phyloP scores from a whole-genome alignment of 2,113 vertebrate genomes.

The Symphodus melops region DNA sequence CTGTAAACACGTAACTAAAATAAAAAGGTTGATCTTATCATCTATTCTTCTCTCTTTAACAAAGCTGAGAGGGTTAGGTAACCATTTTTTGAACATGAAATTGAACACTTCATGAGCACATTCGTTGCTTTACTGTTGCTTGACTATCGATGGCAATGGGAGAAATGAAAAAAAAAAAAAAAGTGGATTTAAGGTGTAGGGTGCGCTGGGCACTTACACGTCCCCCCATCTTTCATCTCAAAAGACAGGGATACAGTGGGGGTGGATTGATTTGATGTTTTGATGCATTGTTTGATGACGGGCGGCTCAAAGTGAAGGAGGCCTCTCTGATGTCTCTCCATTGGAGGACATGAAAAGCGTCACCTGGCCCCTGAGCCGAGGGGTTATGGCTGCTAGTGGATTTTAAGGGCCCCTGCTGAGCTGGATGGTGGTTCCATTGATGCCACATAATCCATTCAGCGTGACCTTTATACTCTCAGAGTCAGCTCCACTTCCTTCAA shows the following conservation, averaged over 20 bases:
- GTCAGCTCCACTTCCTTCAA: conserved; percentile 49
- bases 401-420: conserved; percentile 68
- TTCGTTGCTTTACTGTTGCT: background rate
- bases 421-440: conserved; percentile 71
- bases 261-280: conserved; percentile 95
- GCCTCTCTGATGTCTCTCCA: conserved; percentile 92
- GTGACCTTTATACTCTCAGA: conserved; percentile 74
- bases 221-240: conserved; percentile 88
- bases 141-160: background rate
- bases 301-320: conserved; percentile 94
- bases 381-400: conserved; percentile 68
- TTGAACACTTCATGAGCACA: conserved; percentile 11
- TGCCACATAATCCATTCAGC: conserved; percentile 73
- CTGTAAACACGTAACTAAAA: too few species aligned
- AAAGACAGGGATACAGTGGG: conserved; percentile 87
- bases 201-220: conserved; percentile 9
- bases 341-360: conserved; percentile 92
- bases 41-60: background rate
- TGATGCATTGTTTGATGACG: conserved; percentile 98
- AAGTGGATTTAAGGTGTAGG: conserved; percentile 13
- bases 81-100: too few species aligned
- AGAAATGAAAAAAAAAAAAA: background rate
- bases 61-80: background rate
- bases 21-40: too few species aligned
- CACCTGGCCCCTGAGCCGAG: conserved; percentile 79